These are phyloP conservation scores for Aeoliscus strigatus DNA, from an alignment of 2,797 vertebrate species.

Conservation along the genomic window DNA sequence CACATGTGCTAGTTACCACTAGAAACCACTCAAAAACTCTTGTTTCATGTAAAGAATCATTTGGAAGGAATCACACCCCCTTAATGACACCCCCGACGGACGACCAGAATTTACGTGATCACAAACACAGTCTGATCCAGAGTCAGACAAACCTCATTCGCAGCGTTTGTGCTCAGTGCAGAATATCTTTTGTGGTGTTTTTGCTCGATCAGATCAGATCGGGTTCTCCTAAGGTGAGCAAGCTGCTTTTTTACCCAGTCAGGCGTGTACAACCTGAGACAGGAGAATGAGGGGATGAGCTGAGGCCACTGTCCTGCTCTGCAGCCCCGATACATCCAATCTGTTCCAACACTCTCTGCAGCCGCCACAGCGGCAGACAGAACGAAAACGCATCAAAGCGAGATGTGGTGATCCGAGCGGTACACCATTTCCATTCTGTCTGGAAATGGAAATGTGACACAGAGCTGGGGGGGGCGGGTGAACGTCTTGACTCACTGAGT, in stretches of 20 bases:
- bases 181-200: slow-evolving; percentile 32
- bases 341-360: slow-evolving; percentile 26
- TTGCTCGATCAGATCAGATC: slow-evolving; percentile 41
- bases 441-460: slow-evolving; percentile 60
- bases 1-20: too few relatives aligned
- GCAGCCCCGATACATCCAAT: slow-evolving; percentile 28
- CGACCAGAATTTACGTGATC: too few relatives aligned
- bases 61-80: too few relatives aligned
- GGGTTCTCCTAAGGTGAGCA: slow-evolving; percentile 21
- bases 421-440: slow-evolving; percentile 50
- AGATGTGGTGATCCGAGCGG: slow-evolving; percentile 55
- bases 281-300: slow-evolving; percentile 39
- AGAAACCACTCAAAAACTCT: too few relatives aligned
- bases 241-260: slow-evolving; percentile 42
- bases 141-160: too few relatives aligned
- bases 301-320: slow-evolving; percentile 21
- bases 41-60: too few relatives aligned
- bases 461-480: neutral
- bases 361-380: slow-evolving; percentile 11
- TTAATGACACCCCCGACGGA: too few relatives aligned
- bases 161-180: too few relatives aligned
- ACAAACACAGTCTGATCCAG: too few relatives aligned
- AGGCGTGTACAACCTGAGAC: slow-evolving; percentile 42
- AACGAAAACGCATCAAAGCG: slow-evolving; percentile 50
- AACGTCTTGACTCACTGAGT: slow-evolving; percentile 29